Evolutionary conservation across 1,140 invertebrate species (phyloP).

Genomic region (Schlechtendalia chinensis): DNA sequence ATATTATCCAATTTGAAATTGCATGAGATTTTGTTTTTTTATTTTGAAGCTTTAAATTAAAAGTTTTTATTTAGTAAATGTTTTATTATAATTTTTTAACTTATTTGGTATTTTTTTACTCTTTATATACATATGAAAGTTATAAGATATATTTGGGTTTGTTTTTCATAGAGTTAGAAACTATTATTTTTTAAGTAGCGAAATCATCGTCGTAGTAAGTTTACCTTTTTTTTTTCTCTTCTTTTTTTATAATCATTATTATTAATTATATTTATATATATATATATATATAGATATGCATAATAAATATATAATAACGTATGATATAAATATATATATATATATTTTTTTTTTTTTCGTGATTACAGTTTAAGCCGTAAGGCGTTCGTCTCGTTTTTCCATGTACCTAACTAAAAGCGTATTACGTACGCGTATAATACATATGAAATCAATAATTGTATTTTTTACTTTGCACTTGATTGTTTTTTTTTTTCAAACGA

Average conservation of each 20-base stretch:
- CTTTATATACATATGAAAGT: conserved; percentile 47
- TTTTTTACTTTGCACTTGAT: conserved; percentile 34
- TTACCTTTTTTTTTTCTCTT: conserved; percentile 33
- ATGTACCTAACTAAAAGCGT: conserved; percentile 25
- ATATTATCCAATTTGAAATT: conserved; percentile 26
- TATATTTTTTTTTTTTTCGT: conserved; percentile 39
- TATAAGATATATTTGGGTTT: conserved; percentile 42
- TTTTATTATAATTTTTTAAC: conserved; percentile 49
- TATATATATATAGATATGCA: neutral
- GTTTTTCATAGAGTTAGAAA: conserved; percentile 39
- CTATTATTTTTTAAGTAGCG: conserved; percentile 47
- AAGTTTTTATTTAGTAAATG: conserved; percentile 42
- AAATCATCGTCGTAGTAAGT: conserved; percentile 38
- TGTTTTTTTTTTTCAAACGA: conserved; percentile 27
- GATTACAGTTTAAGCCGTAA: conserved; percentile 29
- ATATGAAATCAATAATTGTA: conserved; percentile 17
- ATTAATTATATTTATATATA: conserved; percentile 19
- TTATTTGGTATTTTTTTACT: conserved; percentile 50
- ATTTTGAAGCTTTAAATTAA: conserved; percentile 40
- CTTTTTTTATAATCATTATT: too few relatives aligned
- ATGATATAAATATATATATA: conserved; percentile 7
- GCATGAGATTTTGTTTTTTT: conserved; percentile 37
- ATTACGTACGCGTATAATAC: neutral
- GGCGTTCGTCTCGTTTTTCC: neutral
- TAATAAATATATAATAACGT: neutral